Base-by-base conservation (phyloP, 2,888 invertebrate species). In the Stramonita haemastoma region DNA sequence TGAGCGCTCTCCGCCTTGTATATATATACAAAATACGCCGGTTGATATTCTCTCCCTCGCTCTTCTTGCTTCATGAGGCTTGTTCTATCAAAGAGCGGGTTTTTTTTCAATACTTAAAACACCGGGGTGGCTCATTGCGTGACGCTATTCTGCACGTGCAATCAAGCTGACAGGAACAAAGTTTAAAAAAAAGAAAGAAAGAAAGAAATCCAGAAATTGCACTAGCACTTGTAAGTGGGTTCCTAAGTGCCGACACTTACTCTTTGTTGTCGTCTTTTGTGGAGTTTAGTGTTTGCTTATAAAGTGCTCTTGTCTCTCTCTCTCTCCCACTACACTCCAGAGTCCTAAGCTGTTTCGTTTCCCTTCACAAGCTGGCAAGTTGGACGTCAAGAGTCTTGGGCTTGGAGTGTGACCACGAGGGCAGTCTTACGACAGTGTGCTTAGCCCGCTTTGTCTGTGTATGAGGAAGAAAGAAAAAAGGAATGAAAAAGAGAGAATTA, bases 21-120 rank as follows among this genome's bases (percentile, higher is more conserved):
- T 85, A 85, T 85, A 60, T 85, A 85, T 85, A 60, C n/a, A n/a
- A 60, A n/a, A 85, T 85, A 56, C 11, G 29, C 11, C 57, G 36
- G 56, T 60, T 85, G 85, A 57, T 85, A 57, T 32, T 11, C 26
- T 32, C 19, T 79, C 34, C 15, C 79, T 13, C 17, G 1, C 34
- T 17, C 17, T 79, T 8, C 46, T 46, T 46, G 46, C 46, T 46
- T 46, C 46, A 5, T 46, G 46, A 2, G 46, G 46, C 46, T 46
- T 46, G 46, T 8, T 46, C 46, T 46, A 46, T 46, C 46, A 46
- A 46, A 46, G 8, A 46, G 2, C 46, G 2, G 2, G 2, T 46
- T 46, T 46, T 8, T 32, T 26, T 46, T 46, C 46, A 36, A 36
- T 11, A 6, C 29, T 17, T 32, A 32, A 13, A 17, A 13, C 34